These are phyloP conservation scores for Deilephila porcellus DNA, from an alignment of 2,888 invertebrate genomes.

Conservation along the genomic window DNA sequence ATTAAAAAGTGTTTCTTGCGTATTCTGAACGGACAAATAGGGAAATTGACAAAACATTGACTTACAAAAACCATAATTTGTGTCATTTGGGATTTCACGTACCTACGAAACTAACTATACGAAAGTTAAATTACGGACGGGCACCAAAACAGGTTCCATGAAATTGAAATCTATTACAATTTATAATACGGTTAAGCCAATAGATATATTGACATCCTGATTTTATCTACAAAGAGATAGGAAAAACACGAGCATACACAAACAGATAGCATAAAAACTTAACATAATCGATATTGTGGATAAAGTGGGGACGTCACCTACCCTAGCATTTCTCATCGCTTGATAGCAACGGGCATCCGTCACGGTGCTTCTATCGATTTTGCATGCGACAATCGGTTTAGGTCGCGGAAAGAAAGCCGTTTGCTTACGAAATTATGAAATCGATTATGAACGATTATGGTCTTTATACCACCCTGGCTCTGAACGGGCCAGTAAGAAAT, in stretches of 20 bases:
- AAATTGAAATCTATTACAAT: neutral
- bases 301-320: conserved; percentile 1
- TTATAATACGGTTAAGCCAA: neutral
- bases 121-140: too few relatives aligned
- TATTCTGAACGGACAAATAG: neutral
- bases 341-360: conserved; percentile 44
- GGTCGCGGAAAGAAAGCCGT: conserved; percentile 22
- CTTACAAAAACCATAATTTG: too few relatives aligned
- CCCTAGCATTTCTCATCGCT: neutral
- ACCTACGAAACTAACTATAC: too few relatives aligned
- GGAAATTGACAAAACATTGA: neutral
- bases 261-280: neutral
- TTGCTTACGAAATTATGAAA: conserved; percentile 1
- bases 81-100: too few relatives aligned
- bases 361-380: conserved; percentile 64
- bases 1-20: neutral
- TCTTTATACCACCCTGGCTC: neutral
- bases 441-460: conserved; percentile 2
- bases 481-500: neutral
- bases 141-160: too few relatives aligned
- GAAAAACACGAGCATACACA: neutral
- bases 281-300: conserved; percentile 7
- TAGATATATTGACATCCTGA: neutral
- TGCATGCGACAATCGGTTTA: conserved; percentile 50
- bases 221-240: neutral